Evolutionary conservation across 1,140 invertebrate species (phyloP).

Genomic region (Notospermus geniculatus): DNA sequence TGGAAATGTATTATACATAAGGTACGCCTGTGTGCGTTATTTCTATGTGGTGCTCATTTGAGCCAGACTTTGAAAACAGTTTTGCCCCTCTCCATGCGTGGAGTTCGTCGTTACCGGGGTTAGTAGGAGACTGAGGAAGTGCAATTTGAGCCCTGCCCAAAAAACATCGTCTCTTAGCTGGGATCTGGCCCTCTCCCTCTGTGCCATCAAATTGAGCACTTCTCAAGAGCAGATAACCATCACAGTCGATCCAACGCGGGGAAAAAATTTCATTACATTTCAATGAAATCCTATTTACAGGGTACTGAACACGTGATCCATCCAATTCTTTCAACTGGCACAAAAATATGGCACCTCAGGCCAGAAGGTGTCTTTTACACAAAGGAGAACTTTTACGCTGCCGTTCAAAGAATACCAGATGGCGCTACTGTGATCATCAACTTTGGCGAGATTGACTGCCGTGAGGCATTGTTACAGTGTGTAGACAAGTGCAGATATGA

Average conservation of each 20-base stretch:
- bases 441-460: conserved; percentile 13
- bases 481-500: conserved; percentile 9
- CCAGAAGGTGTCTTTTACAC: conserved; percentile 4
- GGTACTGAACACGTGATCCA: not conserved
- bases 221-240: too few species aligned
- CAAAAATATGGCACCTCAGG: conserved; percentile 11
- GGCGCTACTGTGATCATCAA: conserved; percentile 8
- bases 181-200: not conserved
- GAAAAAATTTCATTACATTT: not conserved
- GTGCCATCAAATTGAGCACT: too few species aligned
- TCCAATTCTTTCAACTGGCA: conserved; percentile 11
- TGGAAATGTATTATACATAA: not conserved
- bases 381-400: conserved; percentile 9
- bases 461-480: conserved; percentile 1
- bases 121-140: too few species aligned
- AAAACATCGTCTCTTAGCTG: not conserved
- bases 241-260: too few species aligned
- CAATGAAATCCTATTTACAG: not conserved
- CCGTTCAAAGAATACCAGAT: conserved; percentile 8
- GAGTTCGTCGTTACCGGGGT: too few species aligned
- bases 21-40: too few species aligned
- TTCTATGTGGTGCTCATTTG: too few species aligned
- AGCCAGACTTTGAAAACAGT: too few species aligned
- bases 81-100: too few species aligned
- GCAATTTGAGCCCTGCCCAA: too few species aligned